Evolutionary conservation across 2,888 invertebrate species (phyloP).

Genomic region (Altica lythri): DNA sequence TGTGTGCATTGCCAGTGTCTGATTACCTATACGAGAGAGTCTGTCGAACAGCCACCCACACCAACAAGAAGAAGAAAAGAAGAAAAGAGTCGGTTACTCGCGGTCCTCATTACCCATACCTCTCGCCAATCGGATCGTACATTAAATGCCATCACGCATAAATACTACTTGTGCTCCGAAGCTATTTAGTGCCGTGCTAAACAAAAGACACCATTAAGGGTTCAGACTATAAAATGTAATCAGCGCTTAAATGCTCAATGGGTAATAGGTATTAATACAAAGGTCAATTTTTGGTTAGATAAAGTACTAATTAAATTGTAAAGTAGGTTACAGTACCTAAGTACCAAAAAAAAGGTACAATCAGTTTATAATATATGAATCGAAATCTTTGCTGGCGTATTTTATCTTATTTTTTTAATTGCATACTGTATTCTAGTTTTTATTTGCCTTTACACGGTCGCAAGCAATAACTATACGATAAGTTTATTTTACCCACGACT

Average conservation of each 20-base stretch:
- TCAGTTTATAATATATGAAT: too few relatives aligned
- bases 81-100: conserved; percentile 36
- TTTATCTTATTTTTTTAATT: too few relatives aligned
- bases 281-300: too few relatives aligned
- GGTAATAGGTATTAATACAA: too few relatives aligned
- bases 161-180: conserved; percentile 45
- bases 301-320: too few relatives aligned
- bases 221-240: conserved; percentile 53
- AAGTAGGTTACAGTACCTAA: too few relatives aligned
- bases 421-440: too few relatives aligned
- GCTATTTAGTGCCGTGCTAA: conserved; percentile 54
- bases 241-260: conserved; percentile 40
- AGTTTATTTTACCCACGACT: too few relatives aligned
- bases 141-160: conserved; percentile 51
- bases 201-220: conserved; percentile 55
- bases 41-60: conserved; percentile 20
- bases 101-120: conserved; percentile 51
- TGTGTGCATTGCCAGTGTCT: conserved; percentile 7
- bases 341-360: too few relatives aligned
- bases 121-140: conserved; percentile 46
- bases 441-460: too few relatives aligned
- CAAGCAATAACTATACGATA: too few relatives aligned
- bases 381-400: too few relatives aligned
- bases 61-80: conserved; percentile 10
- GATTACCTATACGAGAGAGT: conserved; percentile 13